Conservation (phyloP, 1,140 invertebrate genomes). For the Neodiprion lecontei region DNA sequence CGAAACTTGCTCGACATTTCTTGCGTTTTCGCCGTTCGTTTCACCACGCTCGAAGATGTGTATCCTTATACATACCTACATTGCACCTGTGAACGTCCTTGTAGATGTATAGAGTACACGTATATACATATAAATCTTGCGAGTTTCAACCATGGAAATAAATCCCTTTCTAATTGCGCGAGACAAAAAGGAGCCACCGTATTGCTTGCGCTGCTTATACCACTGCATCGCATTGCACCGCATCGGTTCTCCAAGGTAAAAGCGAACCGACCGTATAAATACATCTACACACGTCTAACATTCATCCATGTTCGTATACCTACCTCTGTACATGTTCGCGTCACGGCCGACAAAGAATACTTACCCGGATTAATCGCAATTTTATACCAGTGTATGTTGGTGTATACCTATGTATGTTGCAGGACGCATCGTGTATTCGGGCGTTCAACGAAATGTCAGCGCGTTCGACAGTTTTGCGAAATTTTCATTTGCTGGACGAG, state of each 20-base stretch:
- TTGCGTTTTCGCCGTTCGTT: neutral
- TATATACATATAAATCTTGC: neutral
- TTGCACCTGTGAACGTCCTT: too few relatives aligned
- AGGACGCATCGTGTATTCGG: too few relatives aligned
- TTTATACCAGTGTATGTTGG: too few relatives aligned
- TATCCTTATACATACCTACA: neutral
- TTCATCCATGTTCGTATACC: too few relatives aligned
- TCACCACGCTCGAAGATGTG: neutral
- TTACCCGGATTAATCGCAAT: too few relatives aligned
- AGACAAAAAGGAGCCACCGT: conserved; percentile 39
- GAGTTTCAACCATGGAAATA: conserved; percentile 41
- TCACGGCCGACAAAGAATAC: neutral
- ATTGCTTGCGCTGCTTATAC: neutral
- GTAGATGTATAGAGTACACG: too few relatives aligned
- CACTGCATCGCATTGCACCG: too few relatives aligned
- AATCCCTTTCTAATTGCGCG: conserved; percentile 56
- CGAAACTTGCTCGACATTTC: neutral
- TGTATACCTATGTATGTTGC: too few relatives aligned
- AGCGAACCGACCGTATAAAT: neutral
- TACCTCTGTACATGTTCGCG: neutral
- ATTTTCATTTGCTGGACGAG: too few relatives aligned
- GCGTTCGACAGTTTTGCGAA: too few relatives aligned
- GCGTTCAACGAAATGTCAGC: too few relatives aligned
- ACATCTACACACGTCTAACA: neutral
- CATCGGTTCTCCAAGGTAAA: neutral